Percentiles rank a stretch among this genome's conserved stretches.
phyloP scores from a whole-genome alignment of 1,140 invertebrate genomes.

The Theocolax elegans region DNA sequence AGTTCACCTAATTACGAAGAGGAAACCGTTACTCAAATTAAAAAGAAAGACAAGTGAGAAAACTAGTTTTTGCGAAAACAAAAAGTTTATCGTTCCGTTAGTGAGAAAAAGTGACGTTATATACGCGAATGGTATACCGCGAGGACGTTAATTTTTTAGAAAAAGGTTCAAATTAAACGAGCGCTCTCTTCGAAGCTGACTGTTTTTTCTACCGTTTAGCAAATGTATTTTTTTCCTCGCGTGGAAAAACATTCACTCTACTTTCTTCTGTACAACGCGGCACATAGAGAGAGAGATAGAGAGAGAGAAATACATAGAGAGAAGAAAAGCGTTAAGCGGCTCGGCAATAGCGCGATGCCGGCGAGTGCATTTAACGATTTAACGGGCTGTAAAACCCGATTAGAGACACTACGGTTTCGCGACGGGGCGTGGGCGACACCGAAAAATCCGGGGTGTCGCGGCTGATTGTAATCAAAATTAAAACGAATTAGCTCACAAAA shows the following conservation, averaged over 20 bases:
- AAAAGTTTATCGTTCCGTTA: not conserved
- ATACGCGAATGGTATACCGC: too few relatives aligned
- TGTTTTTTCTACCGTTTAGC: conserved; percentile 5
- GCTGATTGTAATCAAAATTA: conserved; percentile 4
- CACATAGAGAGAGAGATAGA: conserved; percentile 12
- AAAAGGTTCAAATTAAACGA: conserved; percentile 11
- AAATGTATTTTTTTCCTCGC: not conserved
- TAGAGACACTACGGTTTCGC: conserved; percentile 35
- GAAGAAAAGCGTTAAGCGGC: conserved; percentile 45
- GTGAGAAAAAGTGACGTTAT: not conserved
- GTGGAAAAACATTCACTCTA: conserved; percentile 19
- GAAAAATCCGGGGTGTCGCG: not conserved
- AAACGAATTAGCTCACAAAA: not conserved
- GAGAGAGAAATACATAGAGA: not conserved
- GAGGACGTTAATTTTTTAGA: conserved; percentile 5
- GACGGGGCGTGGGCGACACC: not conserved
- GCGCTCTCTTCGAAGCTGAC: not conserved
- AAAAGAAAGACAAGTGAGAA: too few relatives aligned
- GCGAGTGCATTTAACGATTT: conserved; percentile 47
- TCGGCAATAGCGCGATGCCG: not conserved
- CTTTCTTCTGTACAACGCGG: conserved; percentile 44
- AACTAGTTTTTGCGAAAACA: not conserved
- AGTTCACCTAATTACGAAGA: too few relatives aligned
- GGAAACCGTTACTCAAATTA: too few relatives aligned
- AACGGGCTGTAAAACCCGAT: conserved; percentile 59